Conservation (phyloP, 2,888 invertebrate species). For the Tholera decimalis region DNA sequence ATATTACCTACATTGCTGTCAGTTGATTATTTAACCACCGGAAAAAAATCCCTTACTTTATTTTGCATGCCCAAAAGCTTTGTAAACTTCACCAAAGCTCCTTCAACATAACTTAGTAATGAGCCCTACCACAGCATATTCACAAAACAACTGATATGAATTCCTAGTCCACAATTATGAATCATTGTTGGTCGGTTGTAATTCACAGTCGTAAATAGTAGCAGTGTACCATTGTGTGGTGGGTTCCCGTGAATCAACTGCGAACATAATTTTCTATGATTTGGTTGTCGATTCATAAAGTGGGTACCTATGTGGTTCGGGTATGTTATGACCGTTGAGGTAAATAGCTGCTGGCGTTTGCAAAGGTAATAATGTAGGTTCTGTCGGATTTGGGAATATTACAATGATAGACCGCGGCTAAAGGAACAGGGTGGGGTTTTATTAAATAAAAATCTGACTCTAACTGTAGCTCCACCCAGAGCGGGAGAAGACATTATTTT, state of each 20-base stretch:
- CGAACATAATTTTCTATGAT: conserved; percentile 34
- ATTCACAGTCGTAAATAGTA: conserved; percentile 71
- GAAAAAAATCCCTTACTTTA: not conserved
- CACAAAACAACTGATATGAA: conserved; percentile 56
- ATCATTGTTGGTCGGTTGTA: conserved; percentile 73
- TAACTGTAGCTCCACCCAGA: too few relatives aligned
- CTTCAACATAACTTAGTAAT: conserved; percentile 18
- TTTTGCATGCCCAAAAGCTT: not conserved
- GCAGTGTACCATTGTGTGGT: conserved; percentile 24
- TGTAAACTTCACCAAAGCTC: not conserved
- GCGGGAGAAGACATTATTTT: too few relatives aligned
- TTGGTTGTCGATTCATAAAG: conserved; percentile 9
- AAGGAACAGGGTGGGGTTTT: too few relatives aligned
- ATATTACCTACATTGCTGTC: too few relatives aligned
- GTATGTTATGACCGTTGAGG: not conserved
- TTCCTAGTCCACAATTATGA: conserved; percentile 72
- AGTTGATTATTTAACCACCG: too few relatives aligned
- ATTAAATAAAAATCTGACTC: too few relatives aligned
- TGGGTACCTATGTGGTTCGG: not conserved
- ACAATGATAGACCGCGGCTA: too few relatives aligned
- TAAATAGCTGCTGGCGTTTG: not conserved
- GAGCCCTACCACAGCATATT: conserved; percentile 19
- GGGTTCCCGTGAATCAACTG: conserved; percentile 30
- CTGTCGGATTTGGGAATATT: too few relatives aligned
- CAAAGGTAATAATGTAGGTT: not conserved